Evolutionary conservation across 1,140 invertebrate species (phyloP), one percentile per base, ranked within the genome.

Genomic region (Mercenaria mercenaria): DNA sequence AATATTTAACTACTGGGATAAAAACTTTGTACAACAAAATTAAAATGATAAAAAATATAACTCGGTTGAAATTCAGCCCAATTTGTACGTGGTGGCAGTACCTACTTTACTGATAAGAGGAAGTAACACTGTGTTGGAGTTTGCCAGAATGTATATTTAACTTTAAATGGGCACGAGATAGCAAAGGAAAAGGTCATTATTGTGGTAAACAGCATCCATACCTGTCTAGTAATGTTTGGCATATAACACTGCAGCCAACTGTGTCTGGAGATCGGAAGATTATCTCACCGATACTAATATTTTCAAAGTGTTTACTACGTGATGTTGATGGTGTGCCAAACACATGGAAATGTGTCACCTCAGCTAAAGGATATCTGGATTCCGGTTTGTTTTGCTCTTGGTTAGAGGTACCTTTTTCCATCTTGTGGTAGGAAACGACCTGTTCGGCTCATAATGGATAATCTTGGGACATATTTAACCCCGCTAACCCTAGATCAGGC

Each of bases 401-500:
- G n/a, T n/a, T n/a, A n/a, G n/a, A n/a, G n/a, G 2, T 18, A n/a
- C 10, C 47, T 80, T 29, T 56, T 80, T 56, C 77, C 77, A 34
- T 3, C 79, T 47, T 69, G 69, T 82, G 80, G 41, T 41, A 76
- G 56, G 41, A 79, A 74, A 20, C 43, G 80, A 13, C 87, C 90
- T 2, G 87, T 72, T 10, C 52, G 89, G 20, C 69, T 91, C n/a
- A 23, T 91, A 34, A 59, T 91, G 56, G 88, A 91, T 37, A 91
- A 96, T 91, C 96, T 96, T 89, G 90, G 91, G 23, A 93, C 88
- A 52, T 95, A 96, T 90, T 59, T 94, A 3, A 69, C 37, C 41
- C 76, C 94, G 81, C 89, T 92, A 61, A 77, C 83, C 82, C 84
- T 94, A 23, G 91, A 94, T 77, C 93, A 26, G 3, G 91, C 90